A percentile compares a stretch with the other conserved stretches of the same genome.
Evolutionary conservation across 2,888 invertebrate genomes (phyloP).

Genomic region (Hybos culiciformis): DNA sequence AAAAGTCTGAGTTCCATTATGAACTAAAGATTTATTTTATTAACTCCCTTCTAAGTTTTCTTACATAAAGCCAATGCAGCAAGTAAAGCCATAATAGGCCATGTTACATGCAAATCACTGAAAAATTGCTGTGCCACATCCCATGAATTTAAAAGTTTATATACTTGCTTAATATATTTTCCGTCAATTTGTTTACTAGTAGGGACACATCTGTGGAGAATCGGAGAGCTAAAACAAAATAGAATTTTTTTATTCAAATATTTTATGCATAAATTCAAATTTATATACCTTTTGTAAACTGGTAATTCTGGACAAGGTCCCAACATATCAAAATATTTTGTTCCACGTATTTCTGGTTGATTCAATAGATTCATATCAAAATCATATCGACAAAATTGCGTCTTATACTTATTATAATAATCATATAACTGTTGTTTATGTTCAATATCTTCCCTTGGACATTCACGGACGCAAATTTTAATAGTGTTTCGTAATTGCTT

Average conservation of each 20-base stretch:
- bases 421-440: conserved; percentile 51
- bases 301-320: conserved; percentile 73
- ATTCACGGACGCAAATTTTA: conserved; percentile 80
- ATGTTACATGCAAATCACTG: conserved; percentile 75
- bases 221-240: conserved; percentile 45
- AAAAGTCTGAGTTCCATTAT: too few relatives aligned
- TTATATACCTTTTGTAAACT: conserved; percentile 51
- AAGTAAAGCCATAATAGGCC: conserved; percentile 72
- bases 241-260: neutral
- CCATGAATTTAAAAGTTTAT: conserved; percentile 73
- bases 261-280: neutral
- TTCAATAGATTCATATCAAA: conserved; percentile 43
- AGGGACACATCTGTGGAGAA: conserved; percentile 82
- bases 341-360: conserved; percentile 29
- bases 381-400: conserved; percentile 64
- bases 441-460: conserved; percentile 55
- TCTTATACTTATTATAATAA: conserved; percentile 59
- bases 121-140: conserved; percentile 78
- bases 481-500: conserved; percentile 59
- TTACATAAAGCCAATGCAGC: conserved; percentile 70
- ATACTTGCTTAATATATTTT: conserved; percentile 44
- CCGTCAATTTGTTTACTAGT: conserved; percentile 49
- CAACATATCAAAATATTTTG: conserved; percentile 35
- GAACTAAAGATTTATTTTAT: neutral
- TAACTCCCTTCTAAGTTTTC: conserved; percentile 9